Conservation (phyloP, 2,888 invertebrate genomes). For the Herminia tarsipennalis region DNA sequence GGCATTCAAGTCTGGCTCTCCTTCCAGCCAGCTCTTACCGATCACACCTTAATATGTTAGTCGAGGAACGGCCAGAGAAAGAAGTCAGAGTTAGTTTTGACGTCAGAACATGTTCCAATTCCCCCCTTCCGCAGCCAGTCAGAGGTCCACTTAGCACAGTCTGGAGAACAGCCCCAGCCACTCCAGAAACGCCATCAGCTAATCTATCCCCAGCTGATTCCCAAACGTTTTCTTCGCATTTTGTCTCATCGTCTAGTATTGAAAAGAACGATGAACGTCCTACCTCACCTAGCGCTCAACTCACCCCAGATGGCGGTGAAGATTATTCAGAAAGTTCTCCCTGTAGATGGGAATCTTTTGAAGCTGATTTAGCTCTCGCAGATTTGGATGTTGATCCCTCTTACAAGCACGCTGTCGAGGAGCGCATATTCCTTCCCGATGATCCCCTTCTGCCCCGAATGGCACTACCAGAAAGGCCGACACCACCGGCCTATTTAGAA, state of each 20-base stretch:
- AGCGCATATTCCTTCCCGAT: slow-evolving; percentile 86
- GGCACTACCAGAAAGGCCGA: slow-evolving; percentile 84
- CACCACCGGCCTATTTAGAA: slow-evolving; percentile 83
- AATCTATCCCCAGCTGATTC: slow-evolving; percentile 86
- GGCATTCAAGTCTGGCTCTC: slow-evolving; percentile 78
- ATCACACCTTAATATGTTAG: slow-evolving; percentile 80
- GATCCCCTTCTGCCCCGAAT: slow-evolving; percentile 84
- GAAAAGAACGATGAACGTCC: slow-evolving; percentile 76
- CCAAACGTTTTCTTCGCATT: slow-evolving; percentile 88
- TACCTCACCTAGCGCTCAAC: slow-evolving; percentile 85
- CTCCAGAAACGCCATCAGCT: slow-evolving; percentile 89
- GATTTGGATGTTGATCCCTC: slow-evolving; percentile 87
- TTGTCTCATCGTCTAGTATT: slow-evolving; percentile 83
- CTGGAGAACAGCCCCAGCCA: slow-evolving; percentile 81
- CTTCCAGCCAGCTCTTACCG: slow-evolving; percentile 81
- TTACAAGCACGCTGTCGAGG: slow-evolving; percentile 87
- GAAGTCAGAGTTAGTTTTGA: slow-evolving; percentile 81
- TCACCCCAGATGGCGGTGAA: slow-evolving; percentile 84
- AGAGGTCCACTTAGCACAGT: slow-evolving; percentile 77
- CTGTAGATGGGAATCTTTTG: slow-evolving; percentile 87
- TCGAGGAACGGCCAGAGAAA: slow-evolving; percentile 78
- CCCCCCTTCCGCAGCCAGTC: slow-evolving; percentile 68
- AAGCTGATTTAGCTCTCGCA: slow-evolving; percentile 86
- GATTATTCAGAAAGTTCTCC: slow-evolving; percentile 76
- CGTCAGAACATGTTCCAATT: slow-evolving; percentile 68